phyloP scores from a whole-genome alignment of 2,113 vertebrate species.

The Stigmatopora nigra region DNA sequence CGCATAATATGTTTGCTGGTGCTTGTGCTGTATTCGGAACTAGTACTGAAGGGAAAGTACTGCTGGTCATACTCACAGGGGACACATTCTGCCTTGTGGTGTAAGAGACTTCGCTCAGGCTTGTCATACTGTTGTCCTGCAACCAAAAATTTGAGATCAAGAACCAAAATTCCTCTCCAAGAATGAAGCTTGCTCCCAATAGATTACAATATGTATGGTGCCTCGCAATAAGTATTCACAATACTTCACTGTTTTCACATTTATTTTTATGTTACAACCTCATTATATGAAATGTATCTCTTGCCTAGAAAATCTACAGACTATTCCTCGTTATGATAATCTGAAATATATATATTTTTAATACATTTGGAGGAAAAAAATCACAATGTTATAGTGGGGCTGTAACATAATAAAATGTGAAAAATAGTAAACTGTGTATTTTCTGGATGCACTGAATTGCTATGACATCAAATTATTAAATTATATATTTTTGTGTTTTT shows the following conservation, averaged over 20 bases:
- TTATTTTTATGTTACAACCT: too few species aligned
- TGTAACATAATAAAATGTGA: too few species aligned
- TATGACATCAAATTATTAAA: not conserved
- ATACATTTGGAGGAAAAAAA: too few species aligned
- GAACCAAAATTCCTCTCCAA: not conserved
- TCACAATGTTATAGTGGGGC: too few species aligned
- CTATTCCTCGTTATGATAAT: too few species aligned
- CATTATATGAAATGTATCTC: too few species aligned
- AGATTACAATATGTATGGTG: not conserved
- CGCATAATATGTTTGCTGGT: not conserved
- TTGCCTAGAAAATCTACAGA: too few species aligned
- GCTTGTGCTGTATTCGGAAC: not conserved
- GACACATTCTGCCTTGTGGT: conserved; percentile 66
- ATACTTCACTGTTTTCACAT: too few species aligned
- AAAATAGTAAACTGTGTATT: too few species aligned
- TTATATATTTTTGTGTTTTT: not conserved
- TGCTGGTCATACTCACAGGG: conserved; percentile 62
- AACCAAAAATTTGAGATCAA: conserved; percentile 25
- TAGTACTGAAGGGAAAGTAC: conserved; percentile 14
- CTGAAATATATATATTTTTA: too few species aligned
- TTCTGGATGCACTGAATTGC: not conserved
- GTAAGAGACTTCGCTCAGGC: conserved; percentile 62
- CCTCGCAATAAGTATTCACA: too few species aligned
- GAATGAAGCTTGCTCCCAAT: not conserved
- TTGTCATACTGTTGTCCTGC: conserved; percentile 62